Base-by-base conservation (phyloP, 2,888 invertebrate species). In the Drosophila antonietae region DNA sequence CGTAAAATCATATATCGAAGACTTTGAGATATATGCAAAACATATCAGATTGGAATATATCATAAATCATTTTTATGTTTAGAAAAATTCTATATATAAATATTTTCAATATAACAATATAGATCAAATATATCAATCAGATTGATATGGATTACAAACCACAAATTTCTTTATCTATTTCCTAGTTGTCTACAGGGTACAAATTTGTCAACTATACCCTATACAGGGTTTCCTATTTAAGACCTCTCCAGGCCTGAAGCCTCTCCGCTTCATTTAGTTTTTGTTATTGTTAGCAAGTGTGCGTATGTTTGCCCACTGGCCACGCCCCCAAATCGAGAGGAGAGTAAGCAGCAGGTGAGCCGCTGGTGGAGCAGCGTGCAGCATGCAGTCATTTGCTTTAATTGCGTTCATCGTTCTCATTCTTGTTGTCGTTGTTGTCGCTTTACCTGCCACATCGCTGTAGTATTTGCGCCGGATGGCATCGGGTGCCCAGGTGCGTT, bases 401-500 rank as follows among this genome's bases (percentile, higher is more conserved):
- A 89, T 85, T 87, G 89, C 71, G 56, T 74, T 83, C 76, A 83
- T 71, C 72, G 85, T 80, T 82, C 56, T 70, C 53, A 78, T 80
- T 81, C 57, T 65, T 46, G 68, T 63, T 53, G 53, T 20, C 37
- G 55, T 62, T 72, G 68, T 68, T 72, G 61, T 70, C 68, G 66
- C 47, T 64, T 91, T 90, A 96, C 97, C 97, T 92, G 94, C 93
- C 80, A 93, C 92, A 91, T 98, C 97, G 92, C 98, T 98, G 92
- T 96, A 98, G 93, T 95, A 97, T 89, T 95, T 94, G 78, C 97
- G 94, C 85, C 96, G 94, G 20, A 93, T 92, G 53, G 96, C 95
- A 84, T 96, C 94, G 80, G 94, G 94, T 0, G 95, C 96, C 98
- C 98, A 99, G 0, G 98, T 98, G 78, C 94, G 94, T 93, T 96